These are phyloP conservation scores for Chunga burmeisteri DNA, from an alignment of 2,113 vertebrate genomes.

Conservation along the genomic window DNA sequence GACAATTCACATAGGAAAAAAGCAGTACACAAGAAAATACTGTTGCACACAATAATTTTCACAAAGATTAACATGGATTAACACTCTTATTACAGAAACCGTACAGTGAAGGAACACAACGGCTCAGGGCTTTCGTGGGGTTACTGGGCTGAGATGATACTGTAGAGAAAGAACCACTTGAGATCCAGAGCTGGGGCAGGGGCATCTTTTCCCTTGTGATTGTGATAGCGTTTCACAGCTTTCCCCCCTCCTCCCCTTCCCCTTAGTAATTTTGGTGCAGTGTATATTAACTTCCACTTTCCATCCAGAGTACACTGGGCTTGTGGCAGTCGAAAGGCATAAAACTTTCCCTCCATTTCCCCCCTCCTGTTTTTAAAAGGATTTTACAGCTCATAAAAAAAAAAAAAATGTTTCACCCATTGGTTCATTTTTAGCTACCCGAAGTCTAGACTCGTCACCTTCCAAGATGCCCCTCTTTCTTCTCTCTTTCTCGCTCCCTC, in stretches of 20 bases:
- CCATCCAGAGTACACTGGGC: conserved; percentile 50
- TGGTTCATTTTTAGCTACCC: neutral
- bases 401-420: neutral
- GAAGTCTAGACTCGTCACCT: conserved; percentile 32
- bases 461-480: conserved; percentile 44
- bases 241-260: neutral
- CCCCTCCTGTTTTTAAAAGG: conserved; percentile 23
- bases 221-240: neutral
- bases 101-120: conserved; percentile 86
- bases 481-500: conserved; percentile 38
- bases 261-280: conserved; percentile 44
- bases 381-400: conserved; percentile 46
- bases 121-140: conserved; percentile 80
- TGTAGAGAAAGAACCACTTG: conserved; percentile 59
- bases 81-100: conserved; percentile 87
- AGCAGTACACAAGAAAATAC: conserved; percentile 90
- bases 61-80: conserved; percentile 91
- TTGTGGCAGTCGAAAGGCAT: conserved; percentile 47
- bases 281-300: conserved; percentile 57
- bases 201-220: conserved; percentile 20
- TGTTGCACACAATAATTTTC: conserved; percentile 88
- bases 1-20: conserved; percentile 82
- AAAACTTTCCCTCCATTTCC: conserved; percentile 30
- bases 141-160: conserved; percentile 80
- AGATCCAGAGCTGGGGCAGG: conserved; percentile 50